Evolutionary conservation across 2,113 vertebrate genomes (phyloP), one percentile per base, ranked within the genome.

Genomic region (Etheostoma cragini): DNA sequence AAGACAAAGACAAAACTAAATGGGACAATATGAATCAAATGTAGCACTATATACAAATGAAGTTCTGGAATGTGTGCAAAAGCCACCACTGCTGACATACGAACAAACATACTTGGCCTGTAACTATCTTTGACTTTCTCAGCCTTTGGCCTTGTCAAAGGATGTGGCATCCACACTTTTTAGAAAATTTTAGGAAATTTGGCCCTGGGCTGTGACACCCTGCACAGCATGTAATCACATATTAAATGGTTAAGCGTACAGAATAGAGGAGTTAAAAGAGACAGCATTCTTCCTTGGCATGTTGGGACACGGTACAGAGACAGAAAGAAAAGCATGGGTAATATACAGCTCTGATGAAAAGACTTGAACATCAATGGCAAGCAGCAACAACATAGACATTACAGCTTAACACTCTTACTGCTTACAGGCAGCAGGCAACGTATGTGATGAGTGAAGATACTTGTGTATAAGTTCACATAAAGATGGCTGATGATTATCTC

Each of bases 241-340:
- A 91, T 87, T 80, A 85, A 91, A 90, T 87, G 72, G 72, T 78
- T 80, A 88, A 89, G 75, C 52, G 62, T 82, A 84, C 65, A 78
- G 76, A 80, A 84, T 71, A 78, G 76, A 73, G 30, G 22, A 87
- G 80, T 64, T 86, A 49, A 88, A 85, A 87, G 83, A 83, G 56
- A 78, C 65, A 7, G 67, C 87, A 92, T 91, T 93, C 88, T 91
- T 91, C 30, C 14, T 22, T 80, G 85, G 81, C 91, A 91, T 16
- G 91, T 87, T 68, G 58, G 62, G 82, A 38, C 93, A 85, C 63
- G 86, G 87, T 61, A 61, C 22, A 30, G 54, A 84, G 72, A 66
- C 67, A 73, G 54, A 81, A 82, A 79, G 67, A 14, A 84, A 86
- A 90, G 78, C 69, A 78, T 24, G 8, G 52, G 73, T 80, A 77